phyloP scores from a whole-genome alignment of 2,113 vertebrate genomes.

The Lophotis ruficrista region DNA sequence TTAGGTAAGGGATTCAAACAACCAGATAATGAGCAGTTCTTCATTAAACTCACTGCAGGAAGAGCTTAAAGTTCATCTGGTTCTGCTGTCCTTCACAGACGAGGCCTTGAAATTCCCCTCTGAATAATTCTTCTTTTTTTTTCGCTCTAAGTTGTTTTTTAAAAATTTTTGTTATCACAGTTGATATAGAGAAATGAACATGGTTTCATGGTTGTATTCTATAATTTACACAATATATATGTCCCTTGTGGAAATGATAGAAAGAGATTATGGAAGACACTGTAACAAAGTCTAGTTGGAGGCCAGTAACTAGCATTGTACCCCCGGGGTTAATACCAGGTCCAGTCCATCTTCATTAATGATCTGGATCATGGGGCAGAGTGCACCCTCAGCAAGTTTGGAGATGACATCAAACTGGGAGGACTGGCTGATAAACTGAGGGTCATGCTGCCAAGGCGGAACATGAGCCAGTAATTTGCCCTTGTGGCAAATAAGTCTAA shows the following conservation, averaged over 20 bases:
- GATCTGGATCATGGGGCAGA: neutral
- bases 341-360: neutral
- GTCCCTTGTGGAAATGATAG: neutral
- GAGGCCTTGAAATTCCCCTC: neutral
- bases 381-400: neutral
- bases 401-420: neutral
- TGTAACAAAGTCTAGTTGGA: neutral
- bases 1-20: neutral
- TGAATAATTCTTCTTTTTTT: neutral
- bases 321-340: neutral
- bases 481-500: neutral
- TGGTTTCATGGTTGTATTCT: neutral
- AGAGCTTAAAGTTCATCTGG: neutral
- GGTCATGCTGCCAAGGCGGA: accelerated
- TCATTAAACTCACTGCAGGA: neutral
- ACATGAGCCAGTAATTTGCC: neutral
- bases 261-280: neutral
- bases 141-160: neutral
- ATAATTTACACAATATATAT: neutral
- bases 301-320: neutral
- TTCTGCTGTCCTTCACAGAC: neutral
- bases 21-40: neutral
- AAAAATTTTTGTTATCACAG: neutral
- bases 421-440: neutral
- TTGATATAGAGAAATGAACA: neutral